A percentile compares a stretch with the other conserved stretches of the same genome.
Evolutionary conservation across 2,113 vertebrate species (phyloP).

Genomic region (Chitala chitala): DNA sequence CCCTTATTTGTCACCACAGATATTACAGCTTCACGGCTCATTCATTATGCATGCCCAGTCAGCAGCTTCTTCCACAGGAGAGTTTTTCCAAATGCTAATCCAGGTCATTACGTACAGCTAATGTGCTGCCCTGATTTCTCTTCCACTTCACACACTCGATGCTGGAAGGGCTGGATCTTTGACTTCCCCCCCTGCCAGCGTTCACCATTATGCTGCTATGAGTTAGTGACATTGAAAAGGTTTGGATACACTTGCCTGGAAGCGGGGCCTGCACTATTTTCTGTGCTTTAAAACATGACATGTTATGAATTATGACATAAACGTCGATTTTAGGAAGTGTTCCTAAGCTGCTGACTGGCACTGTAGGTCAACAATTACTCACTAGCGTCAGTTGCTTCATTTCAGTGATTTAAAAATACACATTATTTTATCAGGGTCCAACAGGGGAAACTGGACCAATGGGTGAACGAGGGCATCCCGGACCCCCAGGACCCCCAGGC

Average conservation of each 20-base stretch:
- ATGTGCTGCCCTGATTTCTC: not conserved
- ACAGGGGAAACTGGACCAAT: conserved; percentile 87
- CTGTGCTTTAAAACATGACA: too few species aligned
- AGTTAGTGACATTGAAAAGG: too few species aligned
- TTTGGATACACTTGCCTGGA: too few species aligned
- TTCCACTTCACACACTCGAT: not conserved
- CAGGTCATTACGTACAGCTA: conserved; percentile 6
- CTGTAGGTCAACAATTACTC: too few species aligned
- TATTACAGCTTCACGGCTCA: conserved; percentile 1
- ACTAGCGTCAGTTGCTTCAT: too few species aligned
- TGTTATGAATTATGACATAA: too few species aligned
- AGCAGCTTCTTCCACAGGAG: conserved; percentile 5
- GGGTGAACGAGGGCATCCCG: conserved; percentile 90
- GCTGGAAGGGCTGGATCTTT: not conserved
- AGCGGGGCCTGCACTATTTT: too few species aligned
- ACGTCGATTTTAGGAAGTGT: too few species aligned
- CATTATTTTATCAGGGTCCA: conserved; percentile 70
- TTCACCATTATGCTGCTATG: not conserved
- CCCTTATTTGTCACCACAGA: not conserved
- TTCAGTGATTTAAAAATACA: not conserved
- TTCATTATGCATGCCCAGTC: conserved; percentile 16
- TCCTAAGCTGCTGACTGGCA: too few species aligned
- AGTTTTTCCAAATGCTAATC: conserved; percentile 20
- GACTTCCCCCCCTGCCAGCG: not conserved
- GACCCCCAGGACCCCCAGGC: conserved; percentile 85